Percentiles rank a stretch among this genome's conserved stretches.
These are phyloP conservation scores for Solenodon paradoxus DNA, from an alignment of 2,113 vertebrate species.

Conservation along the genomic window DNA sequence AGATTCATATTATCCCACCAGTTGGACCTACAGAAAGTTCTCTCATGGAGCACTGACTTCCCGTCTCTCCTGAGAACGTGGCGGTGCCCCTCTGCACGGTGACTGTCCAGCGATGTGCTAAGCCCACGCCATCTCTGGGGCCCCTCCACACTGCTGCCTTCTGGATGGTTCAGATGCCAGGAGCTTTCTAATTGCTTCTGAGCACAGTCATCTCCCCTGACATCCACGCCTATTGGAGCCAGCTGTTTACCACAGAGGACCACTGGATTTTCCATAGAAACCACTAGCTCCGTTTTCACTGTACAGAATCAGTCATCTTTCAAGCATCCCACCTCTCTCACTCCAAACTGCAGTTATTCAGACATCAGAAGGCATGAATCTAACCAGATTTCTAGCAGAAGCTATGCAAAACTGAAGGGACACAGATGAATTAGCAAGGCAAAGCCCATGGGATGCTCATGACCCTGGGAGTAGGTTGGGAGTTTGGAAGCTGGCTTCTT, in stretches of 20 bases:
- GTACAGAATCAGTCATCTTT: not conserved
- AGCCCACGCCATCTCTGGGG: too few relatives aligned
- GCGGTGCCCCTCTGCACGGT: accelerated
- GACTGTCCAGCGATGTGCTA: accelerated
- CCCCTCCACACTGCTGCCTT: not conserved
- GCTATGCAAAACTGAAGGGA: not conserved
- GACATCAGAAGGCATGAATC: not conserved
- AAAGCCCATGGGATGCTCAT: not conserved
- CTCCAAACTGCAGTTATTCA: not conserved
- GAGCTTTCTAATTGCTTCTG: not conserved
- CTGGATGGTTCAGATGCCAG: not conserved
- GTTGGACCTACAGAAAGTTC: not conserved
- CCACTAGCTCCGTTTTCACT: not conserved
- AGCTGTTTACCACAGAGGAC: not conserved
- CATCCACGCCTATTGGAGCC: not conserved
- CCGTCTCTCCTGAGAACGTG: not conserved
- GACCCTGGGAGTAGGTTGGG: not conserved
- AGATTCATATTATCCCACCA: not conserved
- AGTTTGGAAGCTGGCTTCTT: not conserved
- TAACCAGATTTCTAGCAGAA: not conserved
- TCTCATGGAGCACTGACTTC: not conserved
- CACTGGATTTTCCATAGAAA: not conserved
- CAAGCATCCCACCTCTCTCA: not conserved
- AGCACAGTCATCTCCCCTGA: not conserved
- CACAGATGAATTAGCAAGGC: not conserved